phyloP scores from a whole-genome alignment of 2,113 vertebrate genomes.

The Mirza zaza region DNA sequence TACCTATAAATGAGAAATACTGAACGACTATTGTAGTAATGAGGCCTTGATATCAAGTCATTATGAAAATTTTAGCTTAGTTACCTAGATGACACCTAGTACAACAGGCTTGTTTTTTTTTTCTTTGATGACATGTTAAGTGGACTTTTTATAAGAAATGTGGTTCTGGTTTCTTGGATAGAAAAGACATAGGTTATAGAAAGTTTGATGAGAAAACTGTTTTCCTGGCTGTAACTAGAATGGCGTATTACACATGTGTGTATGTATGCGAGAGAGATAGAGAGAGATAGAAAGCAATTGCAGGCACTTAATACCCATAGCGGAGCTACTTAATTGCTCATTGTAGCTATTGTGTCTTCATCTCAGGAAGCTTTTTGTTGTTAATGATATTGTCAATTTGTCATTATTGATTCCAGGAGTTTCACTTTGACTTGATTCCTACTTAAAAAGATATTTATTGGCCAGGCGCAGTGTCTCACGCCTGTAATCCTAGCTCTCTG shows the following conservation, averaged over 20 bases:
- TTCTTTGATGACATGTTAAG: no score
- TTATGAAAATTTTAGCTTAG: neutral
- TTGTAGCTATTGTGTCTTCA: neutral
- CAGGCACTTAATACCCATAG: neutral
- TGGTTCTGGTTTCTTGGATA: neutral
- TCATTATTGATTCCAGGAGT: neutral
- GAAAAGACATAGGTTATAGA: neutral
- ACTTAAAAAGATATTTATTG: neutral
- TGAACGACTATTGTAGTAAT: neutral
- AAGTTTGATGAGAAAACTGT: neutral
- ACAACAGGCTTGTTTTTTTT: neutral
- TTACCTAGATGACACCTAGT: neutral
- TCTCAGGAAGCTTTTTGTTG: neutral
- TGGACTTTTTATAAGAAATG: neutral
- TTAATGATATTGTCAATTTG: neutral
- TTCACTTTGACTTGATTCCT: neutral
- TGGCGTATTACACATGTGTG: no score
- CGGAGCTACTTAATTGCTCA: neutral
- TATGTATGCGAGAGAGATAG: no score
- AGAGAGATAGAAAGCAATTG: neutral
- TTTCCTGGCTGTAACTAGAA: neutral
- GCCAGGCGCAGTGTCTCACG: no score
- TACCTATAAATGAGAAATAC: neutral
- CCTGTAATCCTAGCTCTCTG: no score
- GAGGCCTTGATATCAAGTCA: neutral